Evolutionary conservation across 2,888 invertebrate species (phyloP).

Genomic region (Odiellus spinosus): DNA sequence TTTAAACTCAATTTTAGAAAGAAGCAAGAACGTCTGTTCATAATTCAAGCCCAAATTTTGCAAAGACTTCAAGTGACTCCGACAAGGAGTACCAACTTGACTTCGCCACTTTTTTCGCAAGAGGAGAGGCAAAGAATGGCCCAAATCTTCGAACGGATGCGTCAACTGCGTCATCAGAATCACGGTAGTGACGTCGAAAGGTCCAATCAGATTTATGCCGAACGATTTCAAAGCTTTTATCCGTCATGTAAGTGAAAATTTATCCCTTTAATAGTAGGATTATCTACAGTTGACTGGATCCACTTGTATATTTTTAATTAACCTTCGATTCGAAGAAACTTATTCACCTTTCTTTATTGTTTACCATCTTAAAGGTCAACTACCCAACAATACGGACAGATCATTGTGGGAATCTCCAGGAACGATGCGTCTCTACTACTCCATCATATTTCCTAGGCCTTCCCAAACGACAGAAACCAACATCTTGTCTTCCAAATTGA

Average conservation of each 20-base stretch:
- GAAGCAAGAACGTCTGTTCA: constrained; percentile 14
- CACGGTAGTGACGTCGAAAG: neutral
- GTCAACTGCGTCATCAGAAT: neutral
- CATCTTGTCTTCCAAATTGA: constrained; percentile 14
- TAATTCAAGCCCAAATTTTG: constrained; percentile 15
- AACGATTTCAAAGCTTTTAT: constrained; percentile 16
- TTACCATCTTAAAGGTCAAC: constrained; percentile 4
- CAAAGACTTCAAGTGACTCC: constrained; percentile 10
- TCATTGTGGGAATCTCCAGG: constrained; percentile 8
- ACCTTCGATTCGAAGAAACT: no score
- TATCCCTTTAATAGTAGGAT: neutral
- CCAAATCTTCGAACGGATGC: constrained; percentile 7
- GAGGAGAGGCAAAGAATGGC: constrained; percentile 11
- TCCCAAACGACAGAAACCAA: constrained; percentile 6
- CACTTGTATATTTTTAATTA: no score
- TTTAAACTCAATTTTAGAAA: no score
- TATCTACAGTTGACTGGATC: no score
- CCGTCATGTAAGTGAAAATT: constrained; percentile 13
- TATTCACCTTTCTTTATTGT: no score
- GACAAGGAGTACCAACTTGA: constrained; percentile 8
- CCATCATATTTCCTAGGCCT: constrained; percentile 11
- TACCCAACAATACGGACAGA: constrained; percentile 16
- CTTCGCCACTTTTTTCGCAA: constrained; percentile 7
- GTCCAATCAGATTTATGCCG: neutral
- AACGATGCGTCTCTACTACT: constrained; percentile 13